phyloP scores from a whole-genome alignment of 2,113 vertebrate species.

The Thalassoma bifasciatum region DNA sequence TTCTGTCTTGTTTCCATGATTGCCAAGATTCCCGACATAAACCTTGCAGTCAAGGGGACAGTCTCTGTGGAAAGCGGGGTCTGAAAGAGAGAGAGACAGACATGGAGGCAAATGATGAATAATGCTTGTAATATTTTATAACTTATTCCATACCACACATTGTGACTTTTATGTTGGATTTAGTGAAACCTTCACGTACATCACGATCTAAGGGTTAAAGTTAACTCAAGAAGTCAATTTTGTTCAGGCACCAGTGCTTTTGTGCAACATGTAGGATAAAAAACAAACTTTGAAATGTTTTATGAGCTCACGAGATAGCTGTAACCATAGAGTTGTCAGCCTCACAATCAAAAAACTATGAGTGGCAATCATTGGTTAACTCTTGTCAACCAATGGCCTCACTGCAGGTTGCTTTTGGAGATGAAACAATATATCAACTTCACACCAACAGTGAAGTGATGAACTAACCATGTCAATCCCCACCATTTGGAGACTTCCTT shows the following conservation, averaged over 20 bases:
- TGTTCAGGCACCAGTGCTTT: too few species aligned
- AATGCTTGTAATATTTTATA: background rate
- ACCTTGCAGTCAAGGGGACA: slow-evolving; percentile 99
- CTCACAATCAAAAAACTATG: background rate
- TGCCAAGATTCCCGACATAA: slow-evolving; percentile 98
- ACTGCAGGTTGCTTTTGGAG: too few species aligned
- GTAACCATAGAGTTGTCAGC: background rate
- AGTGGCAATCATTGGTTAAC: background rate
- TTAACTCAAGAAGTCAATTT: too few species aligned
- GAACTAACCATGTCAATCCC: too few species aligned
- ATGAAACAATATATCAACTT: too few species aligned
- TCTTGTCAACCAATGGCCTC: background rate
- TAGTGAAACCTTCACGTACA: too few species aligned
- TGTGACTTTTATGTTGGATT: background rate
- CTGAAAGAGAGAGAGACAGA: slow-evolving; percentile 53
- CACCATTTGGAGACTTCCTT: too few species aligned
- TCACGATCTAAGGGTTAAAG: too few species aligned
- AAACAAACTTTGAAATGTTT: too few species aligned
- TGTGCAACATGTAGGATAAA: too few species aligned
- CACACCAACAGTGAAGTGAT: too few species aligned
- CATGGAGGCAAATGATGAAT: background rate
- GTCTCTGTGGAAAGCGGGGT: slow-evolving; percentile 89
- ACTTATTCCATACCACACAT: background rate
- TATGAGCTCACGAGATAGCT: too few species aligned
- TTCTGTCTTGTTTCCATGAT: slow-evolving; percentile 98